Base-by-base conservation (phyloP, 1,140 invertebrate species). In the Atta texana region DNA sequence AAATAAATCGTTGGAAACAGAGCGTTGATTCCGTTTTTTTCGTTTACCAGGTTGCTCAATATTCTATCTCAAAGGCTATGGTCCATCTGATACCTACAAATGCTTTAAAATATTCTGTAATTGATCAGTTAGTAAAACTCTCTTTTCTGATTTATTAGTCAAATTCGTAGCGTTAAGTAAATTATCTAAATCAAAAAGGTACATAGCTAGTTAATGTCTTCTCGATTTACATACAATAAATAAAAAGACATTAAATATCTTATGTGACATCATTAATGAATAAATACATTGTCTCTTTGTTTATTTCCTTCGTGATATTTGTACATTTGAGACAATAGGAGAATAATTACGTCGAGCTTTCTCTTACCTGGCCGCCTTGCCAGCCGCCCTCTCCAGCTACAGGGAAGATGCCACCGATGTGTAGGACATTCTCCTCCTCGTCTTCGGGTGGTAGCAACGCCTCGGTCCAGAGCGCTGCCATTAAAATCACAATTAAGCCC, bases 381-480 rank as follows among this genome's bases (percentile, higher is more conserved):
- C 99, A 99, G 77, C 99, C 98, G 75, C 98, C 99, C 93, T 98
- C 97, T 14, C 98, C 98, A 76, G 96, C 97, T 94, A 99, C 99
- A 4, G 99, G 99, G 95, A 99, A 99, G 90, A 99, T 99, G 28
- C 98, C 99, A 68, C 98, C 99, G 94, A 99, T 99, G 94, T 99
- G 98, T 85, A 99, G 96, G 86, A 98, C 97, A 95, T 97, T 97
- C 89, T 97, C 96, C 44, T 89, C 92, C 34, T 92, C 92, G 51
- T 93, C 91, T 18, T 85, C 78, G 34, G 90, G 88, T 68, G 92
- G 91, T 61, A 93, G 90, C 68, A 92, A 93, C 68, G 92, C 90
- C 39, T 89, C 74, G 76, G 91, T 85, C 82, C 80, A 89, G 66
- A 87, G 68, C 72, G 90, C 88, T 53, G 87, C 78, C 24, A 89